A percentile compares a stretch with the other conserved stretches of the same genome.
phyloP scores from a whole-genome alignment of 2,113 vertebrate species.

The Dicrurus megarhynchus region DNA sequence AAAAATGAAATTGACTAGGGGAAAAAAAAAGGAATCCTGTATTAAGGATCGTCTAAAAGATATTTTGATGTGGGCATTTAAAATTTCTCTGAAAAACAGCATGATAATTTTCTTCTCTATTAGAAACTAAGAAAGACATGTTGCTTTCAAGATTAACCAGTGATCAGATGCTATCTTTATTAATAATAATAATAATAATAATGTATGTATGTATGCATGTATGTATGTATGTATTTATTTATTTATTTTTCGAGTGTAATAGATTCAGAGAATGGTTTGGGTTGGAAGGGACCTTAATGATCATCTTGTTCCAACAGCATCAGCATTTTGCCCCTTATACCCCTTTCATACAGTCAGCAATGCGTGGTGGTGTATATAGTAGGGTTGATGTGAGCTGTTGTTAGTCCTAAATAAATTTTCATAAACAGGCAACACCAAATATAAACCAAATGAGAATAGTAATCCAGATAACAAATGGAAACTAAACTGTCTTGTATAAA shows the following conservation, averaged over 20 bases:
- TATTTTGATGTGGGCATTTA: not conserved
- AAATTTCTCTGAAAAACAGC: not conserved
- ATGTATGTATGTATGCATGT: too few species aligned
- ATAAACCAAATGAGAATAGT: not conserved
- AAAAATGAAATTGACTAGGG: not conserved
- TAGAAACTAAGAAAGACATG: not conserved
- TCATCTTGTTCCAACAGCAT: not conserved
- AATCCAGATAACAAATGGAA: not conserved
- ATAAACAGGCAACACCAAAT: not conserved
- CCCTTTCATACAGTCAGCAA: not conserved
- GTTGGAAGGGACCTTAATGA: not conserved
- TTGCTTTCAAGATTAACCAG: not conserved
- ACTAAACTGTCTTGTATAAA: not conserved
- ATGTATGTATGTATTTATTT: not conserved
- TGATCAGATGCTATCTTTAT: not conserved
- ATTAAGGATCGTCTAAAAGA: not conserved
- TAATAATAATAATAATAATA: not conserved
- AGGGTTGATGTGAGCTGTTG: not conserved
- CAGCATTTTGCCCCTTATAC: not conserved
- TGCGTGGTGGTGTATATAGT: not conserved
- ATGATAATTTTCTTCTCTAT: not conserved
- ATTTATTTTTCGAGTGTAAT: not conserved
- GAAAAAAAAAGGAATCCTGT: not conserved
- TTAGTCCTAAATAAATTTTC: not conserved
- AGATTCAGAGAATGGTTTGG: not conserved